A percentile compares a stretch with the other conserved stretches of the same genome.
phyloP scores from a whole-genome alignment of 2,113 vertebrate species.

The Struthio camelus region DNA sequence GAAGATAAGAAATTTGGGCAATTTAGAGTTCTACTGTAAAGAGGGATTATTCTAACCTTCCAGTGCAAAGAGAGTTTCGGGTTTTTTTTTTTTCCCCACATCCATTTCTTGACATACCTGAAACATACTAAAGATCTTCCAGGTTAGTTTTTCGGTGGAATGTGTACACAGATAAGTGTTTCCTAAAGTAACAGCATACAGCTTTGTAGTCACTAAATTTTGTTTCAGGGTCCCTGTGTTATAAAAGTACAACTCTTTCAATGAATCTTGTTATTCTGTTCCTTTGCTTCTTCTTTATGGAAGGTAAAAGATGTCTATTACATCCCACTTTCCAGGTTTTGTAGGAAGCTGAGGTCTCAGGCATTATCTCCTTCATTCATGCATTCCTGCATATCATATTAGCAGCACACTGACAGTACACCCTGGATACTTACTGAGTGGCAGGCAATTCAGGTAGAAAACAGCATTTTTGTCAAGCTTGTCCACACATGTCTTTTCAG shows the following conservation, averaged over 20 bases:
- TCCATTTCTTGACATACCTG: neutral
- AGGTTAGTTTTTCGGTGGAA: neutral
- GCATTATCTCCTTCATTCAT: neutral
- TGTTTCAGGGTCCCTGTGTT: neutral
- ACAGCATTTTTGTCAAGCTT: constrained; percentile 20
- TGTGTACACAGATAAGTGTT: neutral
- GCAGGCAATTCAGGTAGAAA: constrained; percentile 44
- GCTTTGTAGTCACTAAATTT: neutral
- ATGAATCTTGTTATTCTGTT: neutral
- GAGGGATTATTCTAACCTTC: neutral
- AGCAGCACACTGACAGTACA: neutral
- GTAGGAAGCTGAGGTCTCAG: neutral
- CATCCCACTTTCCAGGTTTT: neutral
- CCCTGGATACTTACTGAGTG: neutral
- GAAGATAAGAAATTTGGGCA: neutral
- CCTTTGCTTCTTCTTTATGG: neutral
- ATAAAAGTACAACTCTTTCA: neutral
- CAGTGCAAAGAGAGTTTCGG: neutral
- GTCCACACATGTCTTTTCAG: neutral
- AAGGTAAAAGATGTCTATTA: neutral
- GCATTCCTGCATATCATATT: neutral
- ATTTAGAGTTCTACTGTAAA: neutral
- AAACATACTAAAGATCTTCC: neutral
- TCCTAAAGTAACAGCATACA: neutral
- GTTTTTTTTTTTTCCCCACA: neutral